Percentiles rank a stretch among this genome's conserved stretches.
Conservation (phyloP, 2,113 vertebrate genomes). For the Antechinus stuartii region DNA sequence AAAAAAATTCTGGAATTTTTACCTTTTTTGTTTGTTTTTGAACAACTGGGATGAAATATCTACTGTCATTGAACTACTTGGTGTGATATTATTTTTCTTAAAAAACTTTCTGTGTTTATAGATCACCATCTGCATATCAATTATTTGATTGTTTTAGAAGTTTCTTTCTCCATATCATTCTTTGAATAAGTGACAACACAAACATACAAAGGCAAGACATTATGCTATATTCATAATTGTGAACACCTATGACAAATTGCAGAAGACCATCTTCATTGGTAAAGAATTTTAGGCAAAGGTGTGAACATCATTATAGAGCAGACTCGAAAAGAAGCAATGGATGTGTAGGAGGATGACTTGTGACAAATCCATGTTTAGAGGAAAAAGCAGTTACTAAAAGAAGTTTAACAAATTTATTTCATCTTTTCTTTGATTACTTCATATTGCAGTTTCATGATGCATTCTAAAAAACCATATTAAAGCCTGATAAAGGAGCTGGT, state of each 20-base stretch:
- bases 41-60: slow-evolving; percentile 27
- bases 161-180: not conserved
- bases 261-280: not conserved
- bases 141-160: not conserved
- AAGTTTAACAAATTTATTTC: not conserved
- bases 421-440: slow-evolving; percentile 44
- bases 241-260: not conserved
- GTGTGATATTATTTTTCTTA: not conserved
- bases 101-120: slow-evolving; percentile 25
- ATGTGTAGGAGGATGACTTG: not conserved
- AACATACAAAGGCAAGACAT: not conserved
- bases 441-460: not conserved
- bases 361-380: not conserved
- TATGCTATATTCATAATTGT: not conserved
- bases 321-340: not conserved
- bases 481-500: not conserved
- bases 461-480: slow-evolving; percentile 30
- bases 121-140: not conserved
- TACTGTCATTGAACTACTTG: slow-evolving; percentile 8
- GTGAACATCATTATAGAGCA: not conserved
- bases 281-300: not conserved
- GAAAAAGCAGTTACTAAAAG: not conserved
- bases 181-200: not conserved
- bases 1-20: slow-evolving; percentile 45
- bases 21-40: slow-evolving; percentile 28